Evolutionary conservation across 2,797 vertebrate genomes (phyloP).

Genomic region (Iguana delicatissima): DNA sequence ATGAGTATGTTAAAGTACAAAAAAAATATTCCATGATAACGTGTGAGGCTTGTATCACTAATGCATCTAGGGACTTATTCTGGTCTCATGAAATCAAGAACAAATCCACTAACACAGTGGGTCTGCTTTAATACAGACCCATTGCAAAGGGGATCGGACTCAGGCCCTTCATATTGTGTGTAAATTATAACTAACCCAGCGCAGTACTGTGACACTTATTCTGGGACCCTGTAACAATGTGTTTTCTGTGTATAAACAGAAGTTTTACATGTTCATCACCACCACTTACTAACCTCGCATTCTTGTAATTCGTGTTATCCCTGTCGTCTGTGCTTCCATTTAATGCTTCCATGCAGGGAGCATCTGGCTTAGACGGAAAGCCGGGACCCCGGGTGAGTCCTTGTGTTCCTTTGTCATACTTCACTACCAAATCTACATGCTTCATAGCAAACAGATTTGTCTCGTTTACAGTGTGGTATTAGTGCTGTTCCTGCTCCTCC

Average conservation of each 20-base stretch:
- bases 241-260: constrained; percentile 74
- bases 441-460: not conserved
- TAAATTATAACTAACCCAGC: constrained; percentile 78
- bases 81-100: not conserved
- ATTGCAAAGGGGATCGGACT: constrained; percentile 24
- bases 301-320: constrained; percentile 94
- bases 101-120: constrained; percentile 5
- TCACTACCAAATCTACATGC: not conserved
- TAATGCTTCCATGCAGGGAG: constrained; percentile 92
- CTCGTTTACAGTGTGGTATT: not conserved
- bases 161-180: constrained; percentile 66
- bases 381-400: constrained; percentile 98
- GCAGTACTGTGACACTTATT: constrained; percentile 69
- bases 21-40: constrained; percentile 50
- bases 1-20: constrained; percentile 58
- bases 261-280: constrained; percentile 76
- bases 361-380: constrained; percentile 99
- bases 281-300: constrained; percentile 96
- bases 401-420: constrained; percentile 78
- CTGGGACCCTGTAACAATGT: constrained; percentile 69
- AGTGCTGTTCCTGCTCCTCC: not conserved
- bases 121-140: not conserved
- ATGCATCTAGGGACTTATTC: constrained; percentile 3
- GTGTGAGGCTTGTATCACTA: constrained; percentile 55
- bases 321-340: constrained; percentile 85